Conservation (phyloP, 2,888 invertebrate species). For the Eupithecia pulchellata region DNA sequence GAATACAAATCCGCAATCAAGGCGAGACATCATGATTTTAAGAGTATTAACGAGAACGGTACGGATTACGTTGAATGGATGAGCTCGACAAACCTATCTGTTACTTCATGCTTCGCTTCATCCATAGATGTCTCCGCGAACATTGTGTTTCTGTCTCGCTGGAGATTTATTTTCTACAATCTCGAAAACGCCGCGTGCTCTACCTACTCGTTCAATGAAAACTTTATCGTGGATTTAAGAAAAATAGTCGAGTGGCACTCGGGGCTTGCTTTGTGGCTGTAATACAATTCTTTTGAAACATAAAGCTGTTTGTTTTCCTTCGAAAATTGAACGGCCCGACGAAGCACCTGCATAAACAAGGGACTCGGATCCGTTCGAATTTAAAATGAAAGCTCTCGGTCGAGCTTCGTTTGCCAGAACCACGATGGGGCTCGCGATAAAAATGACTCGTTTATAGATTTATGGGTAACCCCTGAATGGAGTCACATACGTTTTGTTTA, state of each 20-base stretch:
- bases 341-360: constrained; percentile 45
- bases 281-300: constrained; percentile 38
- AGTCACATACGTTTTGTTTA: constrained; percentile 36
- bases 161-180: constrained; percentile 54
- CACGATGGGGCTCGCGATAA: constrained; percentile 42
- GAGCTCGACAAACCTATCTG: constrained; percentile 57
- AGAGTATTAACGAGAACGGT: constrained; percentile 25
- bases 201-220: constrained; percentile 43
- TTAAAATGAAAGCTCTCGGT: constrained; percentile 38
- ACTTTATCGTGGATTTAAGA: constrained; percentile 39
- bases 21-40: constrained; percentile 33
- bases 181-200: constrained; percentile 49
- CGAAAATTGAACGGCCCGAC: constrained; percentile 37
- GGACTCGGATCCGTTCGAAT: constrained; percentile 36
- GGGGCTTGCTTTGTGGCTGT: constrained; percentile 41
- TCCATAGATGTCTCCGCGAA: constrained; percentile 52
- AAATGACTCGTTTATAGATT: constrained; percentile 39
- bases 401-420: constrained; percentile 42
- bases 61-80: constrained; percentile 45
- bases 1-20: constrained; percentile 35
- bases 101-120: constrained; percentile 62
- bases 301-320: constrained; percentile 37
- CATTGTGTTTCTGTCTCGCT: constrained; percentile 50
- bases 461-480: constrained; percentile 41
- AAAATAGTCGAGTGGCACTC: constrained; percentile 40